Percentiles rank a stretch among this genome's conserved stretches.
Evolutionary conservation across 2,888 invertebrate genomes (phyloP).

Genomic region (Lacanobia wlatinum): DNA sequence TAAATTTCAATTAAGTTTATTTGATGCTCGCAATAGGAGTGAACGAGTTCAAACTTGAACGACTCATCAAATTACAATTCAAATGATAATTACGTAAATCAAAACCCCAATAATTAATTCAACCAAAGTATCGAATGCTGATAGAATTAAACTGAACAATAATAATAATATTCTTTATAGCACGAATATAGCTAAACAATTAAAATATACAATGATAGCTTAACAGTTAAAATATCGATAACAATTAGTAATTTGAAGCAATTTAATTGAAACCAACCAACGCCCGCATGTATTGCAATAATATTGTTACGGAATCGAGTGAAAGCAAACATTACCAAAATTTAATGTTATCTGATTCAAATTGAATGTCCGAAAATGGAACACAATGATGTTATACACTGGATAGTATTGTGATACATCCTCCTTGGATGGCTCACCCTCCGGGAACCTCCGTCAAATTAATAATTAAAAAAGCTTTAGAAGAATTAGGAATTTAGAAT

Average conservation of each 20-base stretch:
- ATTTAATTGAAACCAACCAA: constrained; percentile 22
- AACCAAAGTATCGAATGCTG: not conserved
- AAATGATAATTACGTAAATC: not conserved
- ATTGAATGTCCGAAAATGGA: constrained; percentile 8
- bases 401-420: too few relatives aligned
- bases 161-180: too few relatives aligned
- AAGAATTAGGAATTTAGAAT: too few relatives aligned
- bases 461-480: too few relatives aligned
- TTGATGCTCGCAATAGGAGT: not conserved
- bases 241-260: constrained; percentile 23
- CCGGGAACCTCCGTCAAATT: too few relatives aligned
- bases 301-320: constrained; percentile 31
- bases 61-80: not conserved
- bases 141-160: not conserved
- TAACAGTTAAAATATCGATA: not conserved
- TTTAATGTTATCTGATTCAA: constrained; percentile 19
- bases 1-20: not conserved
- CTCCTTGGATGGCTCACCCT: too few relatives aligned
- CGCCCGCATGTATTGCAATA: constrained; percentile 46
- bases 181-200: too few relatives aligned
- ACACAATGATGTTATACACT: not conserved
- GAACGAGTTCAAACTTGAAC: not conserved
- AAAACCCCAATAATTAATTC: not conserved
- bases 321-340: constrained; percentile 36
- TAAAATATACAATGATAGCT: rapidly evolving